Conservation (phyloP, 1,140 invertebrate species). For the Gyrodactylus bullatarudis region DNA sequence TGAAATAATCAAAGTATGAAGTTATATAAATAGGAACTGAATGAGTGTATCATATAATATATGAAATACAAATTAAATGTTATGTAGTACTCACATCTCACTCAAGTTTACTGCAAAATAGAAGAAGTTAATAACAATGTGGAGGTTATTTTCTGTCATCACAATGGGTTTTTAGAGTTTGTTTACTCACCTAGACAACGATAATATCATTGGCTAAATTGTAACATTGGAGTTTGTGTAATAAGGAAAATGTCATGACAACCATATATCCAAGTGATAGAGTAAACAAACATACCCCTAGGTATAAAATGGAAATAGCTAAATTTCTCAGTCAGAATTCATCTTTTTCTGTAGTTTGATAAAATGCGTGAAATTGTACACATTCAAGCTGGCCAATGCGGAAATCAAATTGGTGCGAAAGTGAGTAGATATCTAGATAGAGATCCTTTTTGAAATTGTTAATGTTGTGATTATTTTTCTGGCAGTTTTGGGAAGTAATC, state of each 20-base stretch:
- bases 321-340: neutral
- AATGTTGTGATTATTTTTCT: neutral
- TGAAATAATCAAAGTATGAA: no score
- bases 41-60: no score
- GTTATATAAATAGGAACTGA: no score
- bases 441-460: neutral
- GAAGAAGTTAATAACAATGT: no score
- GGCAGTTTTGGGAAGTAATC: slow-evolving; percentile 50
- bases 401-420: slow-evolving; percentile 64
- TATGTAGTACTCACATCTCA: no score
- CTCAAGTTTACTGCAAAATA: no score
- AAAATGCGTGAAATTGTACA: slow-evolving; percentile 61
- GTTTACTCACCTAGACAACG: neutral
- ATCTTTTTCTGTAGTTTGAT: neutral
- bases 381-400: slow-evolving; percentile 55
- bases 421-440: slow-evolving; percentile 22
- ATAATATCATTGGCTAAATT: neutral
- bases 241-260: neutral
- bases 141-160: neutral
- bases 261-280: neutral
- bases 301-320: neutral
- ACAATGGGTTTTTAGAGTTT: neutral
- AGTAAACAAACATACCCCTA: neutral
- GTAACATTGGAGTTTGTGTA: neutral
- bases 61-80: no score